These are phyloP conservation scores for Ia io DNA, from an alignment of 2,113 vertebrate genomes.

Conservation along the genomic window DNA sequence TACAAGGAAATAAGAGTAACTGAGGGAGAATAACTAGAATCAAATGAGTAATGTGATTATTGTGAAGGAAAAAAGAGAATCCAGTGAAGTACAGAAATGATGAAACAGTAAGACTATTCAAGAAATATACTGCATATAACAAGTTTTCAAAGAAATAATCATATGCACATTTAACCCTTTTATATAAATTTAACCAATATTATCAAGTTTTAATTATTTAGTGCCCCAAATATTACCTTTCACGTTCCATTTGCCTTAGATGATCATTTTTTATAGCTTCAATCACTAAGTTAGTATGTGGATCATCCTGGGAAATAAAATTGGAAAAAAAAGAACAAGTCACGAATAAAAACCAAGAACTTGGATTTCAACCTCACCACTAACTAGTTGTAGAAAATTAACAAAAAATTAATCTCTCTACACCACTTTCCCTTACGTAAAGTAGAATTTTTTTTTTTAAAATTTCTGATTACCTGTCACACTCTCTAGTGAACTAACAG, in stretches of 20 bases:
- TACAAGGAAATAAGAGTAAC: background rate
- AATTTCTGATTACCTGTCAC: background rate
- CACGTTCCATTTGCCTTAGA: conserved; percentile 93
- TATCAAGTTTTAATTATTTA: background rate
- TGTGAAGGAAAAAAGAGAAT: background rate
- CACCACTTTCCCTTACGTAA: background rate
- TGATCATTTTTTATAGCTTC: conserved; percentile 98
- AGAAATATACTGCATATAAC: background rate
- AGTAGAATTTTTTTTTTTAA: background rate
- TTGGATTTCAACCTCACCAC: background rate
- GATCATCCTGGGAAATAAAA: conserved; percentile 88
- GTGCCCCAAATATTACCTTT: conserved; percentile 85
- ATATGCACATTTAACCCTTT: background rate
- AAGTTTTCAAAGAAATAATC: background rate
- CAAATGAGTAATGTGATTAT: background rate
- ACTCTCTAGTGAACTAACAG: background rate
- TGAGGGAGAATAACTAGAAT: background rate
- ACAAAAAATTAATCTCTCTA: background rate
- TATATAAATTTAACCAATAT: background rate
- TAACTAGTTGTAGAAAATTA: background rate
- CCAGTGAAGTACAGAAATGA: background rate
- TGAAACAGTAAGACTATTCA: background rate
- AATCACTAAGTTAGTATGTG: conserved; percentile 88
- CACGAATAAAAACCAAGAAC: conserved; percentile 19
- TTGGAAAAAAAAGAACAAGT: background rate